Base-by-base conservation (phyloP, 2,888 invertebrate genomes). In the Parnassius mnemosyne region DNA sequence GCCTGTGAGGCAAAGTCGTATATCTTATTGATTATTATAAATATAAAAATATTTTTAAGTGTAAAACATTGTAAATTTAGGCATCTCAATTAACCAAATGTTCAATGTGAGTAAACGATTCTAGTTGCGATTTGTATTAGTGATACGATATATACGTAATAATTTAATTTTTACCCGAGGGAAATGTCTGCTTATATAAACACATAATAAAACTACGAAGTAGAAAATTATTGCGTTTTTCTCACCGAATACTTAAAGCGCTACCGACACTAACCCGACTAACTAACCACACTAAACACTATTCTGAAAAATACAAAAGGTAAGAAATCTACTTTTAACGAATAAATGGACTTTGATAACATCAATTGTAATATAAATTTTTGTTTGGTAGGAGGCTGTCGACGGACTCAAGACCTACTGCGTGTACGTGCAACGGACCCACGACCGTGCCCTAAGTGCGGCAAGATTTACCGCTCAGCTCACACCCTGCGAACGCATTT, bases 361-460 rank as follows among this genome's bases (percentile, higher is more conserved):
- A 11, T 3, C 16, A 50, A 20, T 25, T 50, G 43, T 52, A 53
- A 59, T 13, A 50, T 12, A 3, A 1, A n/a, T 49, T 44, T 56
- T 64, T 71, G 50, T 59, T 54, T 68, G 70, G 12, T 80, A 89
- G 88, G 87, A 51, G 95, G 95, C 69, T 94, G 95, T 63, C 94
- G 97, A 71, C 93, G 97, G 71, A 95, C 96, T 56, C 92, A 97
- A 85, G 97, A 97, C 81, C 93, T 97, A 93, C 93, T 95, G 84
- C 93, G 97, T 73, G 97, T 97, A 55, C 93, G 97, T 76, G 97
- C 97, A 10, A 97, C 97, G 25, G 97, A 97, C 89, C 97, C 97
- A 1, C 93, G 97, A 52, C 97, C 97, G 3, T 97, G 97, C 81
- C 97, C 97, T 12, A 97, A 97, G 80, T 97, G 97, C 83, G 97